Base-by-base conservation (phyloP, 1,140 invertebrate genomes). In the Drosophila lacertosa region DNA sequence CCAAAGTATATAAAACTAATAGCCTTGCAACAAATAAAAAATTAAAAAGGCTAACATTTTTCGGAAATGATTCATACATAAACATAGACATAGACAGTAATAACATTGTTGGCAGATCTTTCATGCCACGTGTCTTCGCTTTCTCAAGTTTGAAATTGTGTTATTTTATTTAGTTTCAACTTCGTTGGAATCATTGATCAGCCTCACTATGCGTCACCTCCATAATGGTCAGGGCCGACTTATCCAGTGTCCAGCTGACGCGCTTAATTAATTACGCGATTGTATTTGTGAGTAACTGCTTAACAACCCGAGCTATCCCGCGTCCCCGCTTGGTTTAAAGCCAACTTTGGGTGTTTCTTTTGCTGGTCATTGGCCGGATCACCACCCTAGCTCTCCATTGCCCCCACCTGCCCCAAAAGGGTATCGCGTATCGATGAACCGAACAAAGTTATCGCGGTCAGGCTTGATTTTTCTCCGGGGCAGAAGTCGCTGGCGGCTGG, bases 231-330 rank as follows among this genome's bases (percentile, higher is more conserved):
- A 18, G 33, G 13, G 32, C 22, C 48, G 37, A 57, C 37, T 70
- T 60, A 48, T 72, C 47, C 73, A 77, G 42, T 69, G 80, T 86
- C 74, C 82, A 79, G 82, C 78, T 88, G 82, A 76, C 83, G 84
- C 44, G 82, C 79, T 83, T 84, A 88, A 88, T 88, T 88, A 88
- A 88, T 89, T 88, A 88, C 83, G 75, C 82, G 82, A 86, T 88
- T 86, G 80, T 84, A 83, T 83, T 84, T 79, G 81, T 84, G 80
- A 84, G 76, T 84, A 83, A 83, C 80, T 79, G 80, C 68, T 59
- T 29, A 29, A 29, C 26, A 29, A 29, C 64, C 48, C 10, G 3
- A 4, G 18, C 18, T 24, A 20, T 10, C 5, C 42, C 45, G 13
- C 26, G 9, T 7, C 24, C 9, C 2, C 26, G 1, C 26, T 26